Evolutionary conservation across 2,888 invertebrate species (phyloP).

Genomic region (Erpobdella octoculata): DNA sequence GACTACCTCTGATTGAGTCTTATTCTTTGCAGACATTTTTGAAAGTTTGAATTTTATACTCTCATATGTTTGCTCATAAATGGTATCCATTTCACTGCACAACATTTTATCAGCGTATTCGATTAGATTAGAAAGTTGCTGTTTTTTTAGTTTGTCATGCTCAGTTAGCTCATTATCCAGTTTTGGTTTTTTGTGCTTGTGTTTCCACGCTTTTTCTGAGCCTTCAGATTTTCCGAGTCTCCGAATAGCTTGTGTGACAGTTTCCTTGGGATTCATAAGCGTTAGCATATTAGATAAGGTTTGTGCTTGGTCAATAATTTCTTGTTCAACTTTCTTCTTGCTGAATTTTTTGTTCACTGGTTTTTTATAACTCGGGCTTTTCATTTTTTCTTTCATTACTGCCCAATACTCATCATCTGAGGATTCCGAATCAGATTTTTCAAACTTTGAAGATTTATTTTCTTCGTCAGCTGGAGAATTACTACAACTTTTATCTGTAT

Average conservation of each 20-base stretch:
- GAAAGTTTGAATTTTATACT: constrained; percentile 40
- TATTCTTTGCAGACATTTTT: background rate
- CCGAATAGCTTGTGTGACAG: constrained; percentile 71
- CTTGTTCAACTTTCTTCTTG: constrained; percentile 52
- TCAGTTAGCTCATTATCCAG: constrained; percentile 47
- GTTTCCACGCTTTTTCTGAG: constrained; percentile 62
- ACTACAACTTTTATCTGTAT: too few relatives aligned
- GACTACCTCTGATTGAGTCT: background rate
- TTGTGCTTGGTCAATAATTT: constrained; percentile 51
- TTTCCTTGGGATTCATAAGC: constrained; percentile 67
- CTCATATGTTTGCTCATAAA: constrained; percentile 86
- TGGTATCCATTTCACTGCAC: constrained; percentile 81
- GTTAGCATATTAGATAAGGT: constrained; percentile 63
- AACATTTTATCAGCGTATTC: constrained; percentile 79
- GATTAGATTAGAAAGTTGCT: constrained; percentile 68
- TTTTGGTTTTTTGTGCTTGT: constrained; percentile 46
- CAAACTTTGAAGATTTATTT: too few relatives aligned
- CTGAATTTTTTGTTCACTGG: constrained; percentile 44
- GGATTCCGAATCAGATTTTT: constrained; percentile 77
- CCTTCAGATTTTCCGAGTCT: constrained; percentile 61
- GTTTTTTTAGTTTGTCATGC: constrained; percentile 45
- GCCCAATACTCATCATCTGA: constrained; percentile 83
- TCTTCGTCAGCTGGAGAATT: too few relatives aligned
- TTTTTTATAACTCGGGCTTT: constrained; percentile 21
- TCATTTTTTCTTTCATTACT: constrained; percentile 44